phyloP scores from a whole-genome alignment of 2,797 vertebrate species.

The Bucorvus abyssinicus region DNA sequence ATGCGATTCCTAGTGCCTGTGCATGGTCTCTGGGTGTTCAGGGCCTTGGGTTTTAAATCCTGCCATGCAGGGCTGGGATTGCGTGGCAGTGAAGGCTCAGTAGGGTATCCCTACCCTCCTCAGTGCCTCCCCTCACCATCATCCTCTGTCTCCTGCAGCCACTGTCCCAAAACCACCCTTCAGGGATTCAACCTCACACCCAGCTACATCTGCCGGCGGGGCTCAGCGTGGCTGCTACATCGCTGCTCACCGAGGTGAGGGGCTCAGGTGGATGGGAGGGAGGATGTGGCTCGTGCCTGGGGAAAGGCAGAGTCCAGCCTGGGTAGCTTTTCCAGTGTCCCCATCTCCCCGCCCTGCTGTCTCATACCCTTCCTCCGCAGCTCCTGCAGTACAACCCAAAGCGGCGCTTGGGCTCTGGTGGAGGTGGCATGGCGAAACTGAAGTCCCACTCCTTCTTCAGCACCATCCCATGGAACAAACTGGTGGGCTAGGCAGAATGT shows the following conservation, averaged over 20 bases:
- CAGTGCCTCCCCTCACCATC: background rate
- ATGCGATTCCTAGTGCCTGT: background rate
- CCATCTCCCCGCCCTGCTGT: background rate
- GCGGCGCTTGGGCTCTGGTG: conserved; percentile 86
- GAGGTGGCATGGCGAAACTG: conserved; percentile 86
- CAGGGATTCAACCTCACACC: conserved; percentile 92
- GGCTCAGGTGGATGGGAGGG: background rate
- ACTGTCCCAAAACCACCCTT: conserved; percentile 88
- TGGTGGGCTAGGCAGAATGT: conserved; percentile 68
- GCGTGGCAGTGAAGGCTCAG: background rate
- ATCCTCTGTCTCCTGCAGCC: conserved; percentile 76
- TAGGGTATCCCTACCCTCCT: background rate
- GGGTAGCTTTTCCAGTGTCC: background rate
- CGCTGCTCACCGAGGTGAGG: conserved; percentile 90
- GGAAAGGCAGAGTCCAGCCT: background rate
- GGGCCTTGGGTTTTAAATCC: background rate
- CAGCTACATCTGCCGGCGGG: conserved; percentile 88
- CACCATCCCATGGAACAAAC: conserved; percentile 84
- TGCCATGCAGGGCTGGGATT: background rate
- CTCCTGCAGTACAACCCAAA: conserved; percentile 89
- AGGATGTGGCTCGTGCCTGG: background rate
- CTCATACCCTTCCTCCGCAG: conserved; percentile 68
- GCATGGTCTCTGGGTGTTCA: background rate
- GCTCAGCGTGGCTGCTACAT: conserved; percentile 86
- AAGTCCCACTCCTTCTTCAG: conserved; percentile 96